These are phyloP conservation scores for Calliopsis andreniformis DNA, from an alignment of 1,140 invertebrate species.

Conservation along the genomic window DNA sequence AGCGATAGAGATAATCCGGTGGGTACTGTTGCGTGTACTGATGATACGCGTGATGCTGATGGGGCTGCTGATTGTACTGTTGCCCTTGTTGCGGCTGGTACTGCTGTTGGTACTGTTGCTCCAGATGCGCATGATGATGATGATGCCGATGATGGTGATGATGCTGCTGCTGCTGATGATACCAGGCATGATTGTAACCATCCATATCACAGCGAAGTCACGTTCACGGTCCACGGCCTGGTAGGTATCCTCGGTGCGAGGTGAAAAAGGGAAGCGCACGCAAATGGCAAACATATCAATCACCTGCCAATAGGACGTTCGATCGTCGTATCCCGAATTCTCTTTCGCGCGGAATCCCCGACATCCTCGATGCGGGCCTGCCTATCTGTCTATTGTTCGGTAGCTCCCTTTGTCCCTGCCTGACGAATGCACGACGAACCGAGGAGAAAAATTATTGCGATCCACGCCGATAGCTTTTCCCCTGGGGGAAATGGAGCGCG, in stretches of 20 bases:
- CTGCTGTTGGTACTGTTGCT: slow-evolving; percentile 55
- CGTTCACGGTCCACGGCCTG: slow-evolving; percentile 42
- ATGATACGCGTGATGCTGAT: slow-evolving; percentile 68
- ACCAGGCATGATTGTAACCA: slow-evolving; percentile 79
- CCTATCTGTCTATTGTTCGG: slow-evolving; percentile 44
- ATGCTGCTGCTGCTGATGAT: slow-evolving; percentile 75
- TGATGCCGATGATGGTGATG: slow-evolving; percentile 55
- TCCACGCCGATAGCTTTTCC: neutral
- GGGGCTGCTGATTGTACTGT: slow-evolving; percentile 67
- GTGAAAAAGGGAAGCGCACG: slow-evolving; percentile 53
- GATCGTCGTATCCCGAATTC: slow-evolving; percentile 43
- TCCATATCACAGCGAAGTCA: slow-evolving; percentile 76
- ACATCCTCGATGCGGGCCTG: slow-evolving; percentile 17
- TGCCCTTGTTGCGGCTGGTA: slow-evolving; percentile 63
- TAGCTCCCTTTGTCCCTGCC: slow-evolving; percentile 29
- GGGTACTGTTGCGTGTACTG: slow-evolving; percentile 76
- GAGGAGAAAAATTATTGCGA: slow-evolving; percentile 36
- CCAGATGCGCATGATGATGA: slow-evolving; percentile 50
- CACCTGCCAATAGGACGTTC: slow-evolving; percentile 59
- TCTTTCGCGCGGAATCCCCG: slow-evolving; percentile 44
- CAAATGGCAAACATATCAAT: slow-evolving; percentile 70
- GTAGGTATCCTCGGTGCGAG: slow-evolving; percentile 46
- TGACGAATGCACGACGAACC: slow-evolving; percentile 40
- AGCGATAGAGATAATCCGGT: slow-evolving; percentile 79
- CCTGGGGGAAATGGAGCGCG: neutral